Evolutionary conservation across 2,113 vertebrate species (phyloP).

Genomic region (Gasterosteus aculeatus): DNA sequence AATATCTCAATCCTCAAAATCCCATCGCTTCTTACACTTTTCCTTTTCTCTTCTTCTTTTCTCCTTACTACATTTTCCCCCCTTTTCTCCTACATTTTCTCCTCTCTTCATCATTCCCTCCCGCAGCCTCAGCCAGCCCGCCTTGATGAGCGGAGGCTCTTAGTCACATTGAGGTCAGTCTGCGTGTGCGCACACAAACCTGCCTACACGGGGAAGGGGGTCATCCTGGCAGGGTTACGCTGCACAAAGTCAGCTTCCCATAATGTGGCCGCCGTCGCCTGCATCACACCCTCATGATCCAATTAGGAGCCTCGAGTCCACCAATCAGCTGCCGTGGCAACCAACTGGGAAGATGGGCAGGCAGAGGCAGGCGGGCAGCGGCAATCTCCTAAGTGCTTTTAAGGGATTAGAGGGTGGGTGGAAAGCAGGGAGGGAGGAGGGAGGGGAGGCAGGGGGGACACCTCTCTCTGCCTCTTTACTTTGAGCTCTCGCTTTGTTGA

Average conservation of each 20-base stretch:
- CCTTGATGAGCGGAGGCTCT: conserved; percentile 96
- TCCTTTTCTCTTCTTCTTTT: conserved; percentile 14
- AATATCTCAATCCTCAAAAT: conserved; percentile 10
- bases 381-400: conserved; percentile 99
- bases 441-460: conserved; percentile 80
- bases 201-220: conserved; percentile 58
- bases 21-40: neutral
- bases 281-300: conserved; percentile 99
- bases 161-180: conserved; percentile 97
- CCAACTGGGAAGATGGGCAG: conserved; percentile 91
- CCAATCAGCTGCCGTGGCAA: conserved; percentile 91
- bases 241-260: conserved; percentile 93
- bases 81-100: conserved; percentile 47
- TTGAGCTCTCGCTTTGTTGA: conserved; percentile 45
- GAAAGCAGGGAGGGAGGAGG: conserved; percentile 84
- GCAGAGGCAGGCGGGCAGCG: conserved; percentile 80
- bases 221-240: conserved; percentile 81
- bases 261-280: conserved; percentile 91
- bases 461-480: conserved; percentile 45
- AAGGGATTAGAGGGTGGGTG: conserved; percentile 96
- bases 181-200: conserved; percentile 27
- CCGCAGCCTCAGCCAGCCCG: conserved; percentile 68
- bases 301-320: conserved; percentile 92
- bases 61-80: conserved; percentile 27
- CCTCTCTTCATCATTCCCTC: conserved; percentile 66